A percentile compares a stretch with the other conserved stretches of the same genome.
phyloP scores from a whole-genome alignment of 2,113 vertebrate genomes.

The Zeus faber region DNA sequence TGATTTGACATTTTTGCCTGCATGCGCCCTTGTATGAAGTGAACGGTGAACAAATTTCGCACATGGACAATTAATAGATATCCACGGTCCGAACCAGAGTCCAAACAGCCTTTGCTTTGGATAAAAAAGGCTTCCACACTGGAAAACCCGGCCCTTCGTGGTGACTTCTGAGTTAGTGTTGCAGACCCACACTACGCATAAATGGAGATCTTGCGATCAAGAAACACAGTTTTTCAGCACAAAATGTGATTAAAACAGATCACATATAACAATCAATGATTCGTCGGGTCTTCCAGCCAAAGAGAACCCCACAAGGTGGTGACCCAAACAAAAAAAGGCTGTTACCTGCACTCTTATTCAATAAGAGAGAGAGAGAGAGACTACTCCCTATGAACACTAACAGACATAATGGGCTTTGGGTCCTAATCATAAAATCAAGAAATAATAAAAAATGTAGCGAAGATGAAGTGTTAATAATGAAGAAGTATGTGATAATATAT shows the following conservation, averaged over 20 bases:
- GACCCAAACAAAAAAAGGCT: constrained; percentile 25
- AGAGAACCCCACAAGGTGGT: not conserved
- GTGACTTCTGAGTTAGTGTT: too few species aligned
- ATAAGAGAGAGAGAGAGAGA: not conserved
- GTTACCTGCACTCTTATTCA: not conserved
- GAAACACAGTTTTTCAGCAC: too few species aligned
- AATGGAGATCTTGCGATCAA: too few species aligned
- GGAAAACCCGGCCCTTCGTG: too few species aligned
- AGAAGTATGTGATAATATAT: not conserved
- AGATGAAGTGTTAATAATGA: too few species aligned
- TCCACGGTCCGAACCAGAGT: too few species aligned
- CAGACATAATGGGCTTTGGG: not conserved
- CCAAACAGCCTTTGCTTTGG: too few species aligned
- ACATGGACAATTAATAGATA: too few species aligned
- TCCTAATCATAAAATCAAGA: constrained; percentile 5
- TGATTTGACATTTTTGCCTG: constrained; percentile 47
- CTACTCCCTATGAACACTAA: not conserved
- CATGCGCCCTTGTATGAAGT: not conserved
- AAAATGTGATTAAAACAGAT: too few species aligned
- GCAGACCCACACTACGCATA: too few species aligned
- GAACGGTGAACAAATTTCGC: too few species aligned
- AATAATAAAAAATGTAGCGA: not conserved
- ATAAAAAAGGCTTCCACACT: too few species aligned
- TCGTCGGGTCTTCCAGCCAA: constrained; percentile 3
- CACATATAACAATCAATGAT: constrained; percentile 27